Evolutionary conservation across 2,113 vertebrate species (phyloP), one percentile per base, ranked within the genome.

Genomic region (Marmota flaviventris): DNA sequence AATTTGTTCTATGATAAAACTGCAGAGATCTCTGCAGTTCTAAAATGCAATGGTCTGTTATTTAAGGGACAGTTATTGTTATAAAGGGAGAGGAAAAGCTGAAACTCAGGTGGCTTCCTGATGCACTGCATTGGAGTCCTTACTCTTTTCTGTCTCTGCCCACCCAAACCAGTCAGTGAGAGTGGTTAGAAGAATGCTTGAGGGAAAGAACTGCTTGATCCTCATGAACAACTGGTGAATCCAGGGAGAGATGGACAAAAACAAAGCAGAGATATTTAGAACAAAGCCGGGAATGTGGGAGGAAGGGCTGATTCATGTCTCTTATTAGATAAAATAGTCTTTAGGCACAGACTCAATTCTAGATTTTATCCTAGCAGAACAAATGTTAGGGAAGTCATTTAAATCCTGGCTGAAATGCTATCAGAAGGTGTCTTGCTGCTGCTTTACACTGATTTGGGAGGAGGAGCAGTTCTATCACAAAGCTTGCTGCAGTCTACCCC

Each of bases 171-270:
- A 73, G 92, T 48, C 58, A 20, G 76, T 20, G 76, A 45, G 37
- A 24, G 51, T 24, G 72, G 13, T 61, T 5, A 5, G 81, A 63
- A 70, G 75, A 53, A 87, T 2, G 10, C 45, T 1, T 39, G 14
- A 75, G 89, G 37, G 61, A 91, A 95, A 86, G 83, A 89, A 78
- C 8, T 61, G n/a, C 73, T n/a, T 29, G 70, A 95, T 63, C 69
- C 45, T 61, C 72, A 37, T 1, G 24, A 79, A 82, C 81, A 79
- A 76, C 89, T 85, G 77, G 39, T 69, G 45, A 51, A 45, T 42
- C 45, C 32, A 5, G 67, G 78, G 61, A 89, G 34, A 69, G 56
- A 67, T 0, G 17, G n/a, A 61, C 37, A 48, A 78, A 42, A 20
- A 92, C 39, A 58, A 79, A 25, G 76, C 87, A 93, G 84, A 85